These are phyloP conservation scores for Gorsachius goisagi DNA, from an alignment of 2,113 vertebrate genomes.

Conservation along the genomic window DNA sequence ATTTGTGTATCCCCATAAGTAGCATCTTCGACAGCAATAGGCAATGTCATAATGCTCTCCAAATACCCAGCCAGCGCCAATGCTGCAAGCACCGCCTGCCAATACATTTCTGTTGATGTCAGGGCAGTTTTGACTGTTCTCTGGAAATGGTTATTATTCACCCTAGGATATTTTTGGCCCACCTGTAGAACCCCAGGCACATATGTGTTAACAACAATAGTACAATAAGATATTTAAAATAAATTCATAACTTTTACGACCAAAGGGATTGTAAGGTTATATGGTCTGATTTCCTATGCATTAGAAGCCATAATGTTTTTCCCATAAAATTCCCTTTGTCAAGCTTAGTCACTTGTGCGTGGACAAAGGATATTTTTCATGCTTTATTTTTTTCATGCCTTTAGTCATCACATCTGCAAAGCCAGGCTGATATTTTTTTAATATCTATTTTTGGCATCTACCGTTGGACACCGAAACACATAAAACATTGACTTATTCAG, in stretches of 20 bases:
- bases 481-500: neutral
- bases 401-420: neutral
- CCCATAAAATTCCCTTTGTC: neutral
- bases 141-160: neutral
- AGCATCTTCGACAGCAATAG: rapidly evolving
- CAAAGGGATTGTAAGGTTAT: neutral
- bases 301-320: neutral
- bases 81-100: neutral
- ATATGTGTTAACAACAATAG: neutral
- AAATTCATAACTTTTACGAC: neutral
- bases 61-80: neutral
- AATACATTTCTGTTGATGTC: neutral
- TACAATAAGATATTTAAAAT: neutral
- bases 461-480: neutral
- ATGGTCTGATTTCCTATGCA: neutral
- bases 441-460: neutral
- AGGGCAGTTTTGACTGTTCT: neutral
- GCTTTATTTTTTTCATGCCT: neutral
- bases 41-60: neutral
- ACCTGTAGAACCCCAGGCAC: neutral
- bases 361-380: neutral
- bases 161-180: neutral
- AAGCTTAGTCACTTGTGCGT: neutral
- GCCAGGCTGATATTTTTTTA: neutral
- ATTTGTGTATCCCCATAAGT: neutral